Evolutionary conservation across 2,888 invertebrate genomes (phyloP), one percentile per base, ranked within the genome.

Genomic region (Linnaemya vulpina): DNA sequence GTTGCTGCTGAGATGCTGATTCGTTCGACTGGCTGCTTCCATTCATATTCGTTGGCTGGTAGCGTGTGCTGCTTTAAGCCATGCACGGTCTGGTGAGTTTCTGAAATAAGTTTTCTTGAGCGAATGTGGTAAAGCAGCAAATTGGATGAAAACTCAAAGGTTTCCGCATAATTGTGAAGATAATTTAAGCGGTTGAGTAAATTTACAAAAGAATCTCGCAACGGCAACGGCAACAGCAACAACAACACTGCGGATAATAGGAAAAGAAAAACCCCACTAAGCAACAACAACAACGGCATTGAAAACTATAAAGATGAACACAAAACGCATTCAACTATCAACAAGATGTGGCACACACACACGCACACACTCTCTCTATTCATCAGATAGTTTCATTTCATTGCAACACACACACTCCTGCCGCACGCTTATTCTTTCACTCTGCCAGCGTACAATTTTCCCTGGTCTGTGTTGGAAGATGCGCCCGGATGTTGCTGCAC

Each of bases 91-190:
- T 85, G 85, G 71, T 82, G 71, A 85, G 65, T 82, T 82, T 82
- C 63, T 11, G 38, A 63, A 85, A 81, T 70, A 85, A 85, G 74
- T 79, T 85, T 82, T 82, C 85, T 79, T 70, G 63, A 83, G 70
- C 53, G 68, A 75, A 49, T 65, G 80, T 79, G 82, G 85, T 82
- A 11, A 71, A 78, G 65, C 70, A 85, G 82, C 85, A 85, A 85
- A 85, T 85, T 85, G 82, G 75, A 85, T 85, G 85, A 79, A 85
- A 85, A 85, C 85, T 85, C 85, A 85, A 85, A 85, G 85, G 85
- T 76, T 85, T 85, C 85, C 85, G 82, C 85, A 82, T 85, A 85
- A 85, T 85, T 85, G 85, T 82, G 53, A 79, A 82, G 85, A 85
- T 85, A 85, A 85, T 82, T 85, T 85, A 85, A 85, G 82, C 82